Evolutionary conservation across 2,797 vertebrate genomes (phyloP), one percentile per base, ranked within the genome.

Genomic region (Sebastes cheni): DNA sequence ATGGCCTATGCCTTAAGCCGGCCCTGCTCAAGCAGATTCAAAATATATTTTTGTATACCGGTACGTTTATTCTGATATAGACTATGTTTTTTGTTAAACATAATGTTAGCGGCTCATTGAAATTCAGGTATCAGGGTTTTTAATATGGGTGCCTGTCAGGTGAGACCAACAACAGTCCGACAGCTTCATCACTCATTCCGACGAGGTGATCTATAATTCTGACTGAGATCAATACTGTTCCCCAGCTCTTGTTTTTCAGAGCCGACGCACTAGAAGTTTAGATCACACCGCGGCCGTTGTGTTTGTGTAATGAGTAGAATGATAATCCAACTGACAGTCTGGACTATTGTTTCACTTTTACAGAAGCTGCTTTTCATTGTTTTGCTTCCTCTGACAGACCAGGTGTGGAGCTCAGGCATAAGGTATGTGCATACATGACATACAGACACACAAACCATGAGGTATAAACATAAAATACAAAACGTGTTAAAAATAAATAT

Each of bases 141-240:
- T 79, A 81, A 81, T 82, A 79, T 23, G 74, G 73, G 55, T 36
- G 72, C 84, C 76, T 83, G 88, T 92, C 88, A 89, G 89, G 84
- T 88, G 90, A 90, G 89, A 87, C 76, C 82, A 92, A 80, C 86
- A 82, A 81, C 86, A 82, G 73, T 62, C 66, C 25, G 87, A 93
- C 92, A 91, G 89, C 90, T 92, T 88, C 91, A 94, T 95, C 90
- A 93, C 88, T 94, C 92, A 94, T 92, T 90, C 83, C 80, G 93
- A 91, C 86, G 86, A 27, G 79, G 90, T 87, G 92, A 93, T 94
- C 91, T 90, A 94, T 90, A 92, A 93, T 74, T 89, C 91, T 90
- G 92, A 90, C 91, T 85, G 72, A 80, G 87, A 94, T 92, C 90
- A 83, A 95, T 93, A 91, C 90, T 72, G 36, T 87, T 89, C 90